Evolutionary conservation across 2,888 invertebrate species (phyloP).

Genomic region (Brachyopa scutellaris): DNA sequence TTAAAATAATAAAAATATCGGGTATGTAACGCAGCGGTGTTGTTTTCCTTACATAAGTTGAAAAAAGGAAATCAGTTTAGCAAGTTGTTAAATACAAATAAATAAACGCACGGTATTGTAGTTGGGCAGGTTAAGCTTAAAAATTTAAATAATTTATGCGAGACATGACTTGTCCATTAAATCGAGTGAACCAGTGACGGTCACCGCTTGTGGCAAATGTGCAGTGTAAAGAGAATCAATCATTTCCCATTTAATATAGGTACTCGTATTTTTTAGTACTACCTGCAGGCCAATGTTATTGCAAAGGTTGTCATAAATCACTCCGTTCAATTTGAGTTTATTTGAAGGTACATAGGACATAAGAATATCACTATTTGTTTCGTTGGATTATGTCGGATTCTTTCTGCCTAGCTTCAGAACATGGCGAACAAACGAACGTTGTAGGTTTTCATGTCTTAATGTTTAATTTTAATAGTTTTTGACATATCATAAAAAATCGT

Average conservation of each 20-base stretch:
- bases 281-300: conserved; percentile 24
- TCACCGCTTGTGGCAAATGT: conserved; percentile 38
- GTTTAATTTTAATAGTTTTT: too few relatives aligned
- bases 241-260: conserved; percentile 25
- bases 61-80: not conserved
- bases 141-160: conserved; percentile 64
- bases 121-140: conserved; percentile 27
- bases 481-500: too few relatives aligned
- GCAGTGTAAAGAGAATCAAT: conserved; percentile 23
- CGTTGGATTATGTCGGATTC: too few relatives aligned
- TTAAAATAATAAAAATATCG: too few relatives aligned
- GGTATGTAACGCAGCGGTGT: too few relatives aligned
- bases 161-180: conserved; percentile 64
- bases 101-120: not conserved
- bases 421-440: too few relatives aligned
- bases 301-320: conserved; percentile 41
- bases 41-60: not conserved
- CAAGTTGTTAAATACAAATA: not conserved
- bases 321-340: not conserved
- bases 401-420: too few relatives aligned
- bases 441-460: too few relatives aligned
- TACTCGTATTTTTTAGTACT: too few relatives aligned
- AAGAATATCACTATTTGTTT: too few relatives aligned
- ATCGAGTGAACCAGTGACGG: conserved; percentile 27
- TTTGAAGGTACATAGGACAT: too few relatives aligned